Percentiles rank a stretch among this genome's conserved stretches.
phyloP scores from a whole-genome alignment of 2,888 invertebrate genomes.

The Fissipunctia ypsillon region DNA sequence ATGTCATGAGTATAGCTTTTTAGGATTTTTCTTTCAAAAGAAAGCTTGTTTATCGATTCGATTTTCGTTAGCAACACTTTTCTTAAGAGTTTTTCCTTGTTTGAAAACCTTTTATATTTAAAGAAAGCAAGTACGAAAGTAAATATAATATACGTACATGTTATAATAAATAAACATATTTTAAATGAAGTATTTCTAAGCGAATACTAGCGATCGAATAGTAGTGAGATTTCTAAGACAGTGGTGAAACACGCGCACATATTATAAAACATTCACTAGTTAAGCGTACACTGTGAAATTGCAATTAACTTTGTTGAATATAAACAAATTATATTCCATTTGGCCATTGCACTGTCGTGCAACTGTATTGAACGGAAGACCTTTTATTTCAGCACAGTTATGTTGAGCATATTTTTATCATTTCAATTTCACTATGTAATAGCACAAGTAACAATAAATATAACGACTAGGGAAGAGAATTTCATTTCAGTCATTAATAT shows the following conservation, averaged over 20 bases:
- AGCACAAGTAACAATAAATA: conserved; percentile 26
- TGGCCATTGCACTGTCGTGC: conserved; percentile 33
- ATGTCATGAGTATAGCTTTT: not conserved
- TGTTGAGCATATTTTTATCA: conserved; percentile 33
- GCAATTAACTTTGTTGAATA: conserved; percentile 9
- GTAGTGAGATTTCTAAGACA: conserved; percentile 20
- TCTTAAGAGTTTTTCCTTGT: not conserved
- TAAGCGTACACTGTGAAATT: conserved; percentile 34
- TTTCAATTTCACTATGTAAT: conserved; percentile 33
- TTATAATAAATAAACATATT: not conserved
- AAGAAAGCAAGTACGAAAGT: not conserved
- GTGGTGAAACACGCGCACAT: conserved; percentile 51
- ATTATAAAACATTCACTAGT: conserved; percentile 14
- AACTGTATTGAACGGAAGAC: conserved; percentile 42
- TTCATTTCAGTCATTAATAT: conserved; percentile 46
- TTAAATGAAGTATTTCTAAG: not conserved
- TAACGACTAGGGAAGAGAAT: conserved; percentile 53
- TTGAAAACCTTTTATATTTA: not conserved
- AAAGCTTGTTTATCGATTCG: not conserved
- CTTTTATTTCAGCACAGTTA: conserved; percentile 12
- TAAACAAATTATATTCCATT: conserved; percentile 8
- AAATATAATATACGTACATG: not conserved
- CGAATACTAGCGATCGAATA: not conserved
- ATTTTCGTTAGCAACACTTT: not conserved
- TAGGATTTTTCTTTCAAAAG: not conserved